phyloP scores from a whole-genome alignment of 92 coral and sea anemone species.

The Parazoanthus swiftii region DNA sequence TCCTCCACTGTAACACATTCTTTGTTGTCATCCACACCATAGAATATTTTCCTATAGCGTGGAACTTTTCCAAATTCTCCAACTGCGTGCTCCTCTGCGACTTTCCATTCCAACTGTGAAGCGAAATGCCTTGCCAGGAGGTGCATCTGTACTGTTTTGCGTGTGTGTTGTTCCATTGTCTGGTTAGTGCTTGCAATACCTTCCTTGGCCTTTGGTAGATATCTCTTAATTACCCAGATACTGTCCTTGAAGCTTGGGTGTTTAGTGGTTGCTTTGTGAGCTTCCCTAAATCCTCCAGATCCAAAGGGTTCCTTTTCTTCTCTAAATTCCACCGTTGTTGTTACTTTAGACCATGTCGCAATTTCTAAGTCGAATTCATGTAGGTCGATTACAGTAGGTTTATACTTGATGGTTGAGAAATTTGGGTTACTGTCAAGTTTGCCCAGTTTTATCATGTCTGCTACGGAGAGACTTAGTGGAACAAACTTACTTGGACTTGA shows the following conservation, averaged over 20 bases:
- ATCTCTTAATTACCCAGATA: slow-evolving; percentile 56
- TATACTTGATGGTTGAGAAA: slow-evolving; percentile 23
- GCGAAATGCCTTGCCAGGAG: slow-evolving; percentile 66
- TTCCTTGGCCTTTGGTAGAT: slow-evolving; percentile 44
- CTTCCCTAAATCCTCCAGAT: slow-evolving; percentile 55
- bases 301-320: slow-evolving; percentile 53
- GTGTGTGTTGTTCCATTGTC: slow-evolving; percentile 56
- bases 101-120: slow-evolving; percentile 38
- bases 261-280: slow-evolving; percentile 51
- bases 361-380: slow-evolving; percentile 53
- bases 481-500: slow-evolving; percentile 60
- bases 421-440: slow-evolving; percentile 39
- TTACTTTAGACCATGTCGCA: slow-evolving; percentile 48
- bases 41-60: neutral
- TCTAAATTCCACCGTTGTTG: slow-evolving; percentile 48
- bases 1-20: slow-evolving; percentile 55
- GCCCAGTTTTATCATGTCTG: slow-evolving; percentile 66
- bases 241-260: slow-evolving; percentile 41
- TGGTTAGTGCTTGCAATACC: slow-evolving; percentile 47
- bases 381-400: slow-evolving; percentile 43
- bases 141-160: slow-evolving; percentile 65
- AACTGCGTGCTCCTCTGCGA: slow-evolving; percentile 33
- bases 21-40: neutral
- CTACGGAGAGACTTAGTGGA: slow-evolving; percentile 60
- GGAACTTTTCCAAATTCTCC: slow-evolving; percentile 29